These are phyloP conservation scores for Pangasius macronema DNA, from an alignment of 2,797 vertebrate genomes.

Conservation along the genomic window DNA sequence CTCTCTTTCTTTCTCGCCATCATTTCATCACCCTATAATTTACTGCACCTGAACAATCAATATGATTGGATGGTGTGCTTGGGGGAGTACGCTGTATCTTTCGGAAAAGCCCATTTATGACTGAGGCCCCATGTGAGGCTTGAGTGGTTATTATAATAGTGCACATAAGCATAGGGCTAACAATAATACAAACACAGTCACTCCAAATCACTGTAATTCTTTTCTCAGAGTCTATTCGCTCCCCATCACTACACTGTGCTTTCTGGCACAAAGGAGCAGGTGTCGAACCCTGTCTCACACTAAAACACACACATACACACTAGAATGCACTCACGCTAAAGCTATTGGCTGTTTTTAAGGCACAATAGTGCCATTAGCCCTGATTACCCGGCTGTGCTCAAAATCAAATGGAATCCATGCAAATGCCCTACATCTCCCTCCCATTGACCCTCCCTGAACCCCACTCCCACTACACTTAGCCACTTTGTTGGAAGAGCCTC, in stretches of 20 bases:
- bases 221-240: slow-evolving; percentile 64
- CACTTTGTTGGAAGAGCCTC: slow-evolving; percentile 70
- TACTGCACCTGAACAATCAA: slow-evolving; percentile 68
- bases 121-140: slow-evolving; percentile 60
- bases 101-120: slow-evolving; percentile 60
- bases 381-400: slow-evolving; percentile 72
- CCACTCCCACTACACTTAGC: slow-evolving; percentile 68
- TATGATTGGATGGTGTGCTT: slow-evolving; percentile 65
- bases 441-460: slow-evolving; percentile 46
- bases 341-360: slow-evolving; percentile 68
- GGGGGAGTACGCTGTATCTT: slow-evolving; percentile 59
- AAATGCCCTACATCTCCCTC: slow-evolving; percentile 50
- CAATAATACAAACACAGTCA: slow-evolving; percentile 59
- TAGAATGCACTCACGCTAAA: slow-evolving; percentile 54
- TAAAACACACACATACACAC: slow-evolving; percentile 46
- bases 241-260: slow-evolving; percentile 49
- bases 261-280: slow-evolving; percentile 86
- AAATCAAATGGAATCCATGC: slow-evolving; percentile 58
- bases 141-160: slow-evolving; percentile 67
- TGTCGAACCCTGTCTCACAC: slow-evolving; percentile 71
- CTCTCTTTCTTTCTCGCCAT: slow-evolving; percentile 18
- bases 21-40: slow-evolving; percentile 64
- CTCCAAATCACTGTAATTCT: slow-evolving; percentile 79
- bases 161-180: slow-evolving; percentile 62
- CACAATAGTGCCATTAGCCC: slow-evolving; percentile 75